A percentile compares a stretch with the other conserved stretches of the same genome.
These are phyloP conservation scores for Ormyrus pomaceus DNA, from an alignment of 2,888 invertebrate genomes.

Conservation along the genomic window DNA sequence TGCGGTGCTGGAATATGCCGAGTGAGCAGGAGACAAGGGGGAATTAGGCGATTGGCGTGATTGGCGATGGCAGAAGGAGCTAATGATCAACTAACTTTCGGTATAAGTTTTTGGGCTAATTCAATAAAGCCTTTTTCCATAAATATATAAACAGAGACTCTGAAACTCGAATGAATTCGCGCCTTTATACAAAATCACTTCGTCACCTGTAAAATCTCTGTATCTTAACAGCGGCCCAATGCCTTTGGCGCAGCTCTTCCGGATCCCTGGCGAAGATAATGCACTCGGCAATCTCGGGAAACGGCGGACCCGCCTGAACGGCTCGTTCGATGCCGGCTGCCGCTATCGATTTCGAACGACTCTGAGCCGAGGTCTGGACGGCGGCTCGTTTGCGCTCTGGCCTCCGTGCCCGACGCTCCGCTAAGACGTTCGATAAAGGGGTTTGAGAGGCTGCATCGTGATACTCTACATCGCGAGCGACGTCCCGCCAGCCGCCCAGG, in stretches of 20 bases:
- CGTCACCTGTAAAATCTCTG: conserved; percentile 68
- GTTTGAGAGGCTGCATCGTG: conserved; percentile 92
- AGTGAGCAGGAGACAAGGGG: no score
- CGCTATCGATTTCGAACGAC: not conserved
- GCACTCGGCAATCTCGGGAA: conserved; percentile 35
- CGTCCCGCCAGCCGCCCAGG: conserved; percentile 88
- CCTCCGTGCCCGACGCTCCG: no score
- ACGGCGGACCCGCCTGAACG: conserved; percentile 2
- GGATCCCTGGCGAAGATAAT: not conserved
- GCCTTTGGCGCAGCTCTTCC: conserved; percentile 21
- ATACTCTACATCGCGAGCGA: conserved; percentile 82
- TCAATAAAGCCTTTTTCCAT: no score
- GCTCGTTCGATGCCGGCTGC: conserved; percentile 15
- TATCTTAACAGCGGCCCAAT: conserved; percentile 64
- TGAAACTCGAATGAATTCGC: no score
- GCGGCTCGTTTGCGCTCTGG: not conserved
- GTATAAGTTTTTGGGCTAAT: no score
- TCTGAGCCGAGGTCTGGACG: not conserved
- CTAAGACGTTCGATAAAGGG: conserved; percentile 57
- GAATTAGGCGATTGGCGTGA: no score
- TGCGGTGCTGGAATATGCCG: not conserved
- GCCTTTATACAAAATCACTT: not conserved
- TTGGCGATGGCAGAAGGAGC: no score
- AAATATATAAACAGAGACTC: no score
- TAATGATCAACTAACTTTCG: no score